phyloP scores from a whole-genome alignment of 1,140 invertebrate genomes.

The Heterodera carotae region DNA sequence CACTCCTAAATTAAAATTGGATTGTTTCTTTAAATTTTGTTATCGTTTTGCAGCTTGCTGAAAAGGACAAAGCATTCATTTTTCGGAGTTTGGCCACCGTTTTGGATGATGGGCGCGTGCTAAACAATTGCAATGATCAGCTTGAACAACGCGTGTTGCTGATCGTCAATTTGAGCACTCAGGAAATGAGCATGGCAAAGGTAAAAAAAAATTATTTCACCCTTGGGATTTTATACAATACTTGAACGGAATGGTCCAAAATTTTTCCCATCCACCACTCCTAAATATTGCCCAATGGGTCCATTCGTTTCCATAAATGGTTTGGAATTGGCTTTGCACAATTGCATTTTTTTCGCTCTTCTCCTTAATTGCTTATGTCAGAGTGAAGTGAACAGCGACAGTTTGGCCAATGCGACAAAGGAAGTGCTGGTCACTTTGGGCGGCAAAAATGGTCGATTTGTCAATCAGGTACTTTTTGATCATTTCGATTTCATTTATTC shows the following conservation, averaged over 20 bases:
- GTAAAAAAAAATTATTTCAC: conserved; percentile 24
- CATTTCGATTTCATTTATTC: not conserved
- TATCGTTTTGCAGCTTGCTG: conserved; percentile 47
- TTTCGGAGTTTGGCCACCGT: conserved; percentile 45
- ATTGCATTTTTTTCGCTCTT: no score
- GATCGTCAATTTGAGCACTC: conserved; percentile 64
- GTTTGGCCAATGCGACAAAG: conserved; percentile 59
- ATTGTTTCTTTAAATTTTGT: no score
- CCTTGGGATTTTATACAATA: no score
- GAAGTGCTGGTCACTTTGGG: conserved; percentile 60
- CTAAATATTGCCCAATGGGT: no score
- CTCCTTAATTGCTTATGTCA: conserved; percentile 35
- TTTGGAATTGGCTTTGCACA: no score
- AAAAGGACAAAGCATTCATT: conserved; percentile 50
- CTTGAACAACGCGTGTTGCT: conserved; percentile 59
- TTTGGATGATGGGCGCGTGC: conserved; percentile 33
- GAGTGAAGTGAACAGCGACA: conserved; percentile 48
- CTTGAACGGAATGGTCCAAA: conserved; percentile 1
- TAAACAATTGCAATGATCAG: conserved; percentile 59
- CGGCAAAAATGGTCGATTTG: conserved; percentile 53
- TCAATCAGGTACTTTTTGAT: conserved; percentile 47
- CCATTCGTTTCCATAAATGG: no score
- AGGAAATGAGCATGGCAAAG: conserved; percentile 62
- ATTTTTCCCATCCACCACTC: no score
- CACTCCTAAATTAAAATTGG: conserved; percentile 1